These are phyloP conservation scores for Lacanobia oleracea DNA, from an alignment of 2,888 invertebrate species.

Conservation along the genomic window DNA sequence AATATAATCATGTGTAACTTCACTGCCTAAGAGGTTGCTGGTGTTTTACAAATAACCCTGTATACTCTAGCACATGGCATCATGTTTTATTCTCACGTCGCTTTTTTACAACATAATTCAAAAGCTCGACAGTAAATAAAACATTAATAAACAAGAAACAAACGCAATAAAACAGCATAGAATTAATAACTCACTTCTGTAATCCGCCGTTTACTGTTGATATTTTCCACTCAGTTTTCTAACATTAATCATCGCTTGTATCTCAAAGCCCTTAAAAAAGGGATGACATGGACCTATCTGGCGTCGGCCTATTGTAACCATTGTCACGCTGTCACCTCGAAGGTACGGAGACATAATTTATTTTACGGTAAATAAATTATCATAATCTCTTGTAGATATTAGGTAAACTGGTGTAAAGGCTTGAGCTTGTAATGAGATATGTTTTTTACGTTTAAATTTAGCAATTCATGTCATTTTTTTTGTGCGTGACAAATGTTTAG, in stretches of 20 bases:
- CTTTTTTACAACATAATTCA: not conserved
- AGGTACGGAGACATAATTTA: slow-evolving; percentile 65
- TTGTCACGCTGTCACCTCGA: slow-evolving; percentile 65
- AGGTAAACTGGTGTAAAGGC: slow-evolving; percentile 51
- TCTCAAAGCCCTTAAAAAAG: slow-evolving; percentile 70
- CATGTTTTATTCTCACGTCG: not conserved
- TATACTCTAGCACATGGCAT: not conserved
- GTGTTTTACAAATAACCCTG: too few species aligned
- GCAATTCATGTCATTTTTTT: not conserved
- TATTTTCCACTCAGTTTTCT: slow-evolving; percentile 58
- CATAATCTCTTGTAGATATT: slow-evolving; percentile 64
- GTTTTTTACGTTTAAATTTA: not conserved
- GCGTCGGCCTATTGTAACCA: slow-evolving; percentile 64
- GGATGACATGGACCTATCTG: slow-evolving; percentile 70
- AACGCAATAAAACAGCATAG: slow-evolving; percentile 33
- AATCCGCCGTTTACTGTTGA: slow-evolving; percentile 63
- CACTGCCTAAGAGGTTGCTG: too few species aligned
- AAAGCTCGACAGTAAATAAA: slow-evolving; percentile 4
- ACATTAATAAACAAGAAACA: slow-evolving; percentile 17
- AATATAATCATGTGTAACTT: too few species aligned
- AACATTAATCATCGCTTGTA: slow-evolving; percentile 70
- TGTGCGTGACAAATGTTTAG: not conserved
- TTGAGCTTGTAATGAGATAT: not conserved
- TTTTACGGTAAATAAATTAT: slow-evolving; percentile 69
- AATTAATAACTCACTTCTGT: slow-evolving; percentile 55